These are phyloP conservation scores for Coreius guichenoti DNA, from an alignment of 2,797 vertebrate species.

Conservation along the genomic window DNA sequence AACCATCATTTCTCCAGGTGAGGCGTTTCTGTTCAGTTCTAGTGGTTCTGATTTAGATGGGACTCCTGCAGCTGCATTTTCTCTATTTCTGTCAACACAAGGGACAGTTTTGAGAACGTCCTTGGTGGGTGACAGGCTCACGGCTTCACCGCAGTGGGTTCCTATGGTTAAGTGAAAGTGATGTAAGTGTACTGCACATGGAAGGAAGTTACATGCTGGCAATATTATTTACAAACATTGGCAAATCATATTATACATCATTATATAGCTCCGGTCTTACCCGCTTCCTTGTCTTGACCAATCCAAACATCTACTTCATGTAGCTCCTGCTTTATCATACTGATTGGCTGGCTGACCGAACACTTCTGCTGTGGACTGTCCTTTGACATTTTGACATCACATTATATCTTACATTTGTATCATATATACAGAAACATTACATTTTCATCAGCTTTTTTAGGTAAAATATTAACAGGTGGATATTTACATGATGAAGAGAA, in stretches of 20 bases:
- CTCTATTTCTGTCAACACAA: slow-evolving; percentile 6
- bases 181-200: background rate
- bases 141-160: slow-evolving; percentile 16
- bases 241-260: background rate
- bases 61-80: background rate
- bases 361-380: slow-evolving; percentile 42
- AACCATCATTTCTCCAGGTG: slow-evolving; percentile 1
- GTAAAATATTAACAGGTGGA: background rate
- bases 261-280: slow-evolving; percentile 60
- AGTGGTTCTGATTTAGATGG: slow-evolving; percentile 22
- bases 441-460: background rate
- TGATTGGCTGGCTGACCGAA: slow-evolving; percentile 59
- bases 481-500: background rate
- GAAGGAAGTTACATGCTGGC: background rate
- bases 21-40: slow-evolving; percentile 61
- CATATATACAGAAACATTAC: background rate
- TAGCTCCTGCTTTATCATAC: slow-evolving; percentile 75
- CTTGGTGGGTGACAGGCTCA: slow-evolving; percentile 13
- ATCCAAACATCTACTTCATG: slow-evolving; percentile 62
- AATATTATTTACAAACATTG: background rate
- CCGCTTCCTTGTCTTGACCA: slow-evolving; percentile 52
- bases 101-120: background rate
- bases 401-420: background rate
- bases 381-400: background rate
- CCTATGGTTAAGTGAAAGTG: background rate